Evolutionary conservation across 1,140 invertebrate genomes (phyloP).

Genomic region (silkworm (Bombyx mori)): ASM3026992v2 NC_085110.1:15205501-15206000

Average conservation of each 20-base stretch:
- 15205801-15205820: conserved; percentile 1
- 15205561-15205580: too few species aligned
- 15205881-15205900: conserved; percentile 46
- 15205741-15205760: not conserved
- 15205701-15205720: too few species aligned
- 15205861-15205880: conserved; percentile 43
- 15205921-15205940: conserved; percentile 46
- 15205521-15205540: too few species aligned
- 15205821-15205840: not conserved
- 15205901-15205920: conserved; percentile 33
- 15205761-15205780: not conserved
- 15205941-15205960: conserved; percentile 56
- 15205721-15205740: too few species aligned
- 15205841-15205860: conserved; percentile 8
- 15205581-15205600: too few species aligned
- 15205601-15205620: too few species aligned
- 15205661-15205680: too few species aligned
- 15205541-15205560: too few species aligned
- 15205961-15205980: conserved; percentile 57
- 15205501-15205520: too few species aligned
- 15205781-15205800: not conserved
- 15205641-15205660: too few species aligned
- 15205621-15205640: too few species aligned
- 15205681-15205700: too few species aligned
- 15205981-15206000: conserved; percentile 48